Evolutionary conservation across 2,888 invertebrate genomes (phyloP).

Genomic region (Monoplex corrugatus): DNA sequence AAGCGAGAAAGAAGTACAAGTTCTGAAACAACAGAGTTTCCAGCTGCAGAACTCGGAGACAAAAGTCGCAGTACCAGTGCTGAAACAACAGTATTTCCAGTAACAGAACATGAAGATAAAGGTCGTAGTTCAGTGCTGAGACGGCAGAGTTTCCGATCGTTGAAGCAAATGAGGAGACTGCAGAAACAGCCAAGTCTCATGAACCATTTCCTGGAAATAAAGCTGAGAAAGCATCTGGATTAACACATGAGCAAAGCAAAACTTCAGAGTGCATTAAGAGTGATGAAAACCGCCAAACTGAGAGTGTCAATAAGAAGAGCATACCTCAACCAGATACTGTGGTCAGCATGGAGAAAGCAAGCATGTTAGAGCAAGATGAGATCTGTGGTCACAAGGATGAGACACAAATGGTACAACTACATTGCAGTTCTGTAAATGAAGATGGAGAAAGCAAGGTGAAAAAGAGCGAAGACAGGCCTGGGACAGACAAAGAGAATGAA

Average conservation of each 20-base stretch:
- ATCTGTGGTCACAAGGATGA: slow-evolving; percentile 36
- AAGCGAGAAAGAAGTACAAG: slow-evolving; percentile 50
- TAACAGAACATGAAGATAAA: slow-evolving; percentile 16
- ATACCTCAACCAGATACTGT: neutral
- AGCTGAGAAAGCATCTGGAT: too few relatives aligned
- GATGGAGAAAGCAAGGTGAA: neutral
- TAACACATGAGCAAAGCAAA: neutral
- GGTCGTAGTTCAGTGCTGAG: neutral
- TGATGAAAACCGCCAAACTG: neutral
- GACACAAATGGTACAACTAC: neutral
- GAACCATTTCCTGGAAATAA: neutral
- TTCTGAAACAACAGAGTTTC: slow-evolving; percentile 46
- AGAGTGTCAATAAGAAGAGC: slow-evolving; percentile 38
- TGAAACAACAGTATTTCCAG: neutral
- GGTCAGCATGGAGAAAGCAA: slow-evolving; percentile 48
- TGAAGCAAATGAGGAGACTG: neutral
- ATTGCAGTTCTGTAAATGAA: neutral
- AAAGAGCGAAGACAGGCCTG: neutral
- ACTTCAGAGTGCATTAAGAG: neutral
- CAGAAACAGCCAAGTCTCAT: neutral
- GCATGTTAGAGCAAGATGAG: neutral
- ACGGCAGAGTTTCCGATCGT: neutral
- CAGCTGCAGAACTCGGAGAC: neutral
- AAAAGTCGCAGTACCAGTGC: neutral
- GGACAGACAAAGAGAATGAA: neutral